phyloP scores from a whole-genome alignment of 2,888 invertebrate genomes.

The Margaritifera margaritifera region DNA sequence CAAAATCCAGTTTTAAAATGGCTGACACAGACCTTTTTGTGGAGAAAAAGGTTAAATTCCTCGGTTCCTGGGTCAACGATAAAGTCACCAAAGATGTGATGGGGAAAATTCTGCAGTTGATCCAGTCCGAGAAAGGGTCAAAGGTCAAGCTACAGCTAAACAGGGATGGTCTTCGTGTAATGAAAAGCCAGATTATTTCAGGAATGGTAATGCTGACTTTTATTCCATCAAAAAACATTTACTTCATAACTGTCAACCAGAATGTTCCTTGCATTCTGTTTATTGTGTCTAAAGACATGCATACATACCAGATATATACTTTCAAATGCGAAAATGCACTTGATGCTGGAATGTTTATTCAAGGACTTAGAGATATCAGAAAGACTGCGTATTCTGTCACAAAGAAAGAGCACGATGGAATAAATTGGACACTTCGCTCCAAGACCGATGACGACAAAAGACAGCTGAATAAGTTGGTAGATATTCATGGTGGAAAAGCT shows the following conservation, averaged over 20 bases:
- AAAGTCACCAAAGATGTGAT: slow-evolving; percentile 30
- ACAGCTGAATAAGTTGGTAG: slow-evolving; percentile 38
- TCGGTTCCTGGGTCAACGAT: slow-evolving; percentile 55
- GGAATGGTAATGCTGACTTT: slow-evolving; percentile 37
- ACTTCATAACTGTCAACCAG: slow-evolving; percentile 50
- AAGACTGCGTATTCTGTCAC: slow-evolving; percentile 15
- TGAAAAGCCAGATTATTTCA: slow-evolving; percentile 37
- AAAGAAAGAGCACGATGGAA: slow-evolving; percentile 39
- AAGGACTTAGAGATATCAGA: slow-evolving; percentile 31
- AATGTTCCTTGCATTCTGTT: slow-evolving; percentile 45
- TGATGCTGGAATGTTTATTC: slow-evolving; percentile 46
- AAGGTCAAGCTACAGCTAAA: slow-evolving; percentile 49
- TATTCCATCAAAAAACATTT: slow-evolving; percentile 39
- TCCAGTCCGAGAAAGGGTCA: slow-evolving; percentile 43
- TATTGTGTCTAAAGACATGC: slow-evolving; percentile 39
- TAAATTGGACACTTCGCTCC: slow-evolving; percentile 61
- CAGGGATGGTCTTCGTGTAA: slow-evolving; percentile 40
- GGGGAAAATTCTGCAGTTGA: slow-evolving; percentile 35
- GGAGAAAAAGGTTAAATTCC: slow-evolving; percentile 46
- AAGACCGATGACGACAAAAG: slow-evolving; percentile 33
- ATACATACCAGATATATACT: slow-evolving; percentile 47
- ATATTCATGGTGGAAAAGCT: slow-evolving; percentile 30
- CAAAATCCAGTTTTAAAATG: not conserved
- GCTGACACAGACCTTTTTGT: slow-evolving; percentile 6
- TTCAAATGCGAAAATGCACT: slow-evolving; percentile 42